Evolutionary conservation across 2,888 invertebrate genomes (phyloP).

Genomic region (Hemicrepidius hirtus): DNA sequence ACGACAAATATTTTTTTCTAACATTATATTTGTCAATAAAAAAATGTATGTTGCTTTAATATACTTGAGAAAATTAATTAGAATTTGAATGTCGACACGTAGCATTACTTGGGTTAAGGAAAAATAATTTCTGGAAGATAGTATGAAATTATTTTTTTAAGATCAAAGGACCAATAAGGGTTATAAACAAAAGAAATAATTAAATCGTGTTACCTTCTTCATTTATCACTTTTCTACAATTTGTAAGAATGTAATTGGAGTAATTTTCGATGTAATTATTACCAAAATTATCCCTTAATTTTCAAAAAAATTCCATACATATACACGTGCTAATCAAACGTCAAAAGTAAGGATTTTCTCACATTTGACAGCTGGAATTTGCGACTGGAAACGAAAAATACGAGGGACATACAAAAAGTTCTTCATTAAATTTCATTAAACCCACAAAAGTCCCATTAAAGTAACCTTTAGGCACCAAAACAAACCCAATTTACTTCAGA

Average conservation of each 20-base stretch:
- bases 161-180: conserved; percentile 45
- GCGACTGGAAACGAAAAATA: too few relatives aligned
- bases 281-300: too few relatives aligned
- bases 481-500: too few relatives aligned
- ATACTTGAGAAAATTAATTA: conserved; percentile 60
- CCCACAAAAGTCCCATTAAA: too few relatives aligned
- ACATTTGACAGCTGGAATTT: too few relatives aligned
- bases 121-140: conserved; percentile 52
- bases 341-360: too few relatives aligned
- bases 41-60: conserved; percentile 58
- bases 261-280: not conserved
- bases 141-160: conserved; percentile 43
- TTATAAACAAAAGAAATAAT: conserved; percentile 14
- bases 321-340: too few relatives aligned
- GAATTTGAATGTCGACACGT: conserved; percentile 61
- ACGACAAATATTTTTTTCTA: not conserved
- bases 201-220: conserved; percentile 27
- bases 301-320: too few relatives aligned
- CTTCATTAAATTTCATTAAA: too few relatives aligned
- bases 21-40: conserved; percentile 39
- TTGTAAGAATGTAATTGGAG: not conserved
- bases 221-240: conserved; percentile 21
- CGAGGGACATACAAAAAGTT: too few relatives aligned
- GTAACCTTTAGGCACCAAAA: too few relatives aligned
- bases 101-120: conserved; percentile 59